phyloP scores from a whole-genome alignment of 2,113 vertebrate genomes.

The Triplophysa siluroides region DNA sequence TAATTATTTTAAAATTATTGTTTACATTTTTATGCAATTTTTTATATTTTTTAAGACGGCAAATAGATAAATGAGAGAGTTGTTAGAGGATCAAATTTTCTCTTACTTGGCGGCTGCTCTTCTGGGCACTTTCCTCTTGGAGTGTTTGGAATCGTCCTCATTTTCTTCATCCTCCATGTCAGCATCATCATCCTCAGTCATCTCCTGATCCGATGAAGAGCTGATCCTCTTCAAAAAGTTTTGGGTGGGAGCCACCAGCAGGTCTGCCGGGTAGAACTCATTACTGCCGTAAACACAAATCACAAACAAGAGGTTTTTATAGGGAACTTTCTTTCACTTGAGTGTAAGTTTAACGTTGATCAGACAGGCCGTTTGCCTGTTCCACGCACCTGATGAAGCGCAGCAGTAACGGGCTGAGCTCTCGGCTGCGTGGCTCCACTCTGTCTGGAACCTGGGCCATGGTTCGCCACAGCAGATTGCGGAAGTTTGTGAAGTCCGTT shows the following conservation, averaged over 20 bases:
- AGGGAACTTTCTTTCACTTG: background rate
- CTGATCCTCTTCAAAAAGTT: conserved; percentile 75
- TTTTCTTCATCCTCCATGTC: conserved; percentile 58
- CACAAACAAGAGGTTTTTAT: background rate
- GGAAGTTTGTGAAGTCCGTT: conserved; percentile 90
- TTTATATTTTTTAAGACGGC: background rate
- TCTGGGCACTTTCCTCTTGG: conserved; percentile 78
- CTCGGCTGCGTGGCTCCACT: conserved; percentile 88
- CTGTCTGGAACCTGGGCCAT: conserved; percentile 86
- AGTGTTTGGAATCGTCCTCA: conserved; percentile 53
- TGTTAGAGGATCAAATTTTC: background rate
- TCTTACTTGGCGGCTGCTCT: conserved; percentile 90
- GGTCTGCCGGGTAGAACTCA: conserved; percentile 89
- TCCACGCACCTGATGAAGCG: conserved; percentile 86
- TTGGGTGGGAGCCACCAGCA: conserved; percentile 88
- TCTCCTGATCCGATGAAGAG: conserved; percentile 54
- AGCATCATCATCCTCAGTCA: conserved; percentile 63
- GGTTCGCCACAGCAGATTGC: conserved; percentile 87
- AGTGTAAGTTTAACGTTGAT: too few species aligned
- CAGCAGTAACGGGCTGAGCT: conserved; percentile 90
- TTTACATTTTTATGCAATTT: too few species aligned
- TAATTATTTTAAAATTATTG: too few species aligned
- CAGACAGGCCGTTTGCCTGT: background rate
- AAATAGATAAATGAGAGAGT: background rate
- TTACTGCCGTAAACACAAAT: conserved; percentile 74